Base-by-base conservation (phyloP, 2,113 vertebrate genomes). In the Microtus oregoni region DNA sequence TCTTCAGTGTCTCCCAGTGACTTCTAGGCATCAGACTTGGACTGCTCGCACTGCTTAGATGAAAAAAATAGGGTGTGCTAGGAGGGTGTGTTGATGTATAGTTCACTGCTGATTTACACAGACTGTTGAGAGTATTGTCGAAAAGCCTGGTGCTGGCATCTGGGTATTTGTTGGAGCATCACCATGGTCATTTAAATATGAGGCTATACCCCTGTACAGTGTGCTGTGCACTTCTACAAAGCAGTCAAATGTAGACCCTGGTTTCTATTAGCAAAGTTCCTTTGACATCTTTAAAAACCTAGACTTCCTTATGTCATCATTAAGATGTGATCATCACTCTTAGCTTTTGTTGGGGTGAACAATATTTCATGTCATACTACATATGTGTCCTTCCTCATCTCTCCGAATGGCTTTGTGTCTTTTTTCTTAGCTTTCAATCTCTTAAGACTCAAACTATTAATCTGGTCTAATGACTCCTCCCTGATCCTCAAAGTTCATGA, bases 221-320 rank as follows among this genome's bases (percentile, higher is more conserved):
- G 65, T 91, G 68, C 79, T 92, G 52, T 35, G 73, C 77, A 13
- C 79, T 52, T 65, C 92, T 26, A 90, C 44, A 77, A 83, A 92
- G 44, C 41, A 75, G 15, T 94, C 72, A 94, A 68, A 88, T 94
- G 35, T 12, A 89, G 26, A 47, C 20, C 52, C 19, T 75, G 41
- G 35, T 50, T 77, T 94, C 19, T 76, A 19, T 73, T 32, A 90
- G 47, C 92, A 86, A 88, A 73, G 92, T 61, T 30, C 41, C 75
- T 77, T 91, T 90, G 77, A 96, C 94, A 50, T 93, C 83, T 93
- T 96, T 94, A 20, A 92, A 55, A 95, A 77, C 86, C 73, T 68
- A 91, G 38, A 55, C 13, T 82, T 3, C 67, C 41, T 87, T 90
- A 89, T 87, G 89, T 92, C 52, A 73, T 90, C 10, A 61, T 94